Evolutionary conservation across 2,797 vertebrate species (phyloP).

Genomic region (Carapus acus): DNA sequence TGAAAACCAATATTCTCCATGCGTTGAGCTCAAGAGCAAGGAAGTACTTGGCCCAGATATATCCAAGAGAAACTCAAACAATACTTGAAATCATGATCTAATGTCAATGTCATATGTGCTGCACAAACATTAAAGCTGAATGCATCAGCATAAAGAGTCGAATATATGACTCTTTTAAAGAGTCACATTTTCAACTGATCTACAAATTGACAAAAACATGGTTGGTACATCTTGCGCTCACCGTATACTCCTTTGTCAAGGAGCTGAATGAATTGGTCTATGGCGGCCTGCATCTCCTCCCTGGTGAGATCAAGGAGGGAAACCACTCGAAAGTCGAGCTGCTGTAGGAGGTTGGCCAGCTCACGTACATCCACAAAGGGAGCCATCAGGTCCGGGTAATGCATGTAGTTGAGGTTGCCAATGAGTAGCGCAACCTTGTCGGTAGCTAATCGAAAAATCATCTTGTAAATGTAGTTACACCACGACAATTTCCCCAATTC

Average conservation of each 20-base stretch:
- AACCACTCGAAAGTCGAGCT: slow-evolving; percentile 81
- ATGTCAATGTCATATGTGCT: too few relatives aligned
- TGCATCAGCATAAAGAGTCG: too few relatives aligned
- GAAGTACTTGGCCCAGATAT: too few relatives aligned
- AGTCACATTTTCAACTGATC: too few relatives aligned
- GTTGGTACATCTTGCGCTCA: slow-evolving; percentile 51
- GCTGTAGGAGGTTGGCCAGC: slow-evolving; percentile 75
- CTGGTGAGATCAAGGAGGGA: slow-evolving; percentile 83
- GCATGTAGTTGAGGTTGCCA: slow-evolving; percentile 80
- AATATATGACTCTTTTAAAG: too few relatives aligned
- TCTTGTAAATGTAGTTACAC: slow-evolving; percentile 10
- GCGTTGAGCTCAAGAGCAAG: too few relatives aligned
- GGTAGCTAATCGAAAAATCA: slow-evolving; percentile 63
- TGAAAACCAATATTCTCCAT: too few relatives aligned
- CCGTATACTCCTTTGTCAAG: slow-evolving; percentile 81
- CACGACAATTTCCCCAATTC: background rate
- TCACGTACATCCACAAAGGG: slow-evolving; percentile 82
- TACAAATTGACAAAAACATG: background rate
- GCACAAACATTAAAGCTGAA: too few relatives aligned
- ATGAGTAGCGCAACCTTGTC: slow-evolving; percentile 86
- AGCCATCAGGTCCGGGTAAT: slow-evolving; percentile 79
- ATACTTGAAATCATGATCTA: too few relatives aligned
- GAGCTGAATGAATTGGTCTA: slow-evolving; percentile 78
- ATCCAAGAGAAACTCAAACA: too few relatives aligned
- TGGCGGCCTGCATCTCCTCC: slow-evolving; percentile 76